Conservation (phyloP, 2,113 vertebrate species). For the Xenopus tropicalis region UCB_Xtro_10.0 CM004443.2:126266001-126266500, state of each 20-base stretch:
- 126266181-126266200: neutral
- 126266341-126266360: conserved; percentile 22
- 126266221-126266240: neutral
- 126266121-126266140: neutral
- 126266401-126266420: no score
- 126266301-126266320: conserved; percentile 22
- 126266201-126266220: neutral
- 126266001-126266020: conserved; percentile 43
- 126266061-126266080: conserved; percentile 15
- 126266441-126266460: no score
- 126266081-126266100: neutral
- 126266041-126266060: conserved; percentile 7
- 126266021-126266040: conserved; percentile 3
- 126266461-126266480: no score
- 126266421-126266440: no score
- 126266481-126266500: no score
- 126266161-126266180: neutral
- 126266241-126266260: conserved; percentile 9
- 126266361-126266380: conserved; percentile 20
- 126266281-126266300: conserved; percentile 18
- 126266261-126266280: conserved; percentile 19
- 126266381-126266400: conserved; percentile 1
- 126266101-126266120: conserved; percentile 21
- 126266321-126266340: conserved; percentile 28
- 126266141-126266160: conserved; percentile 11